A percentile compares a stretch with the other conserved stretches of the same genome.
phyloP scores from a whole-genome alignment of 37 sponge, comb jelly and placozoan genomes.

The Oopsacas minuta region DNA sequence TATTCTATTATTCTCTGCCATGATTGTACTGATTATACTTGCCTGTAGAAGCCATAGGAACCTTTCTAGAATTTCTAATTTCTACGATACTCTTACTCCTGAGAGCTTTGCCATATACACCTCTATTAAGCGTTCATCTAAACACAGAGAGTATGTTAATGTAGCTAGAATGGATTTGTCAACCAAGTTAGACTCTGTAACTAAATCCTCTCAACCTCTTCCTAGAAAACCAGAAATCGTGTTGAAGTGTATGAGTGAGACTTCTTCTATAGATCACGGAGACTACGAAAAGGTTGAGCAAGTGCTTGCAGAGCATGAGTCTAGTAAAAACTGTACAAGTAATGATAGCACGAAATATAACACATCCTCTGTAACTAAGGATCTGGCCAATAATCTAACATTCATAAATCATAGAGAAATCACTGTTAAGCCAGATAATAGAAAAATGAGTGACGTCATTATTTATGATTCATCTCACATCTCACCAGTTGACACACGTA shows the following conservation, averaged over 20 bases:
- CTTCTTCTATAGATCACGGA: background rate
- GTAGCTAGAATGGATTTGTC: background rate
- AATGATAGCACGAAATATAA: background rate
- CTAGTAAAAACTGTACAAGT: background rate
- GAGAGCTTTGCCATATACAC: constrained; percentile 4
- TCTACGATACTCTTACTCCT: background rate
- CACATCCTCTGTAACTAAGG: background rate
- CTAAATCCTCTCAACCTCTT: background rate
- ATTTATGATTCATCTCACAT: background rate
- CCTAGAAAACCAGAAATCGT: background rate
- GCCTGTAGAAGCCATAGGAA: background rate
- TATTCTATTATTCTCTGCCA: background rate
- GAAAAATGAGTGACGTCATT: background rate
- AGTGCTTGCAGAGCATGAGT: background rate
- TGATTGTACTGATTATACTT: background rate
- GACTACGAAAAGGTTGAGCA: constrained; percentile 2
- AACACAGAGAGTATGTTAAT: background rate
- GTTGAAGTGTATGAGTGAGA: background rate
- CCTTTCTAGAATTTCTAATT: background rate
- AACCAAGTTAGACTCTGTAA: background rate
- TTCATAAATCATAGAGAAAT: background rate
- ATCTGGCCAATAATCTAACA: background rate
- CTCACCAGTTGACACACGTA: no score
- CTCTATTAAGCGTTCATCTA: background rate
- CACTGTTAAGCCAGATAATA: background rate